These are phyloP conservation scores for Eupeodes luniger DNA, from an alignment of 2,888 invertebrate genomes.

Conservation along the genomic window DNA sequence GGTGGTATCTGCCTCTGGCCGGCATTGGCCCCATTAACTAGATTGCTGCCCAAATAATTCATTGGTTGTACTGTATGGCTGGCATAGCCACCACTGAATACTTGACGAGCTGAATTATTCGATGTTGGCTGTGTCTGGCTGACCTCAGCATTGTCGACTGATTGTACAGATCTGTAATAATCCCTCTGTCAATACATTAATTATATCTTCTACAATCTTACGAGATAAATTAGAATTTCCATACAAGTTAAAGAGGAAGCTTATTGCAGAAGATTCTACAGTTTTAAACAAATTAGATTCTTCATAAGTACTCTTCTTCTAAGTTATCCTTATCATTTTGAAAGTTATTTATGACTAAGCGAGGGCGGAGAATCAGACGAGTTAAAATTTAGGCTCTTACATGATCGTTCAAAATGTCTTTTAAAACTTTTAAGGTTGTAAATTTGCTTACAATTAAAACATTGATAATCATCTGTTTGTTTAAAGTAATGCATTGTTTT, in stretches of 20 bases:
- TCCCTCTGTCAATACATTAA: constrained; percentile 15
- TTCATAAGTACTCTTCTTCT: background rate
- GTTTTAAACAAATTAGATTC: constrained; percentile 16
- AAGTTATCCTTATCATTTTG: background rate
- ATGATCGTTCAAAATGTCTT: constrained; percentile 15
- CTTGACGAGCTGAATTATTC: background rate
- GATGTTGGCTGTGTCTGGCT: too few species aligned
- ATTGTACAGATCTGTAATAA: background rate
- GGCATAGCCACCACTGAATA: background rate
- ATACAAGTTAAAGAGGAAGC: constrained; percentile 28
- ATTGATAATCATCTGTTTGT: too few species aligned
- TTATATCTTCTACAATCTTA: constrained; percentile 25
- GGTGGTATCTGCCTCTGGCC: background rate
- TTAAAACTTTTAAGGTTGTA: too few species aligned
- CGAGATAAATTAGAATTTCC: constrained; percentile 26
- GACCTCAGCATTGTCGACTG: too few species aligned
- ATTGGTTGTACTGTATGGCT: background rate
- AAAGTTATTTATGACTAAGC: background rate
- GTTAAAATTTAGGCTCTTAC: background rate
- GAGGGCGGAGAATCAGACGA: background rate
- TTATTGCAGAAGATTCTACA: constrained; percentile 11
- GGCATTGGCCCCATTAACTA: background rate
- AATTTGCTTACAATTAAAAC: too few species aligned
- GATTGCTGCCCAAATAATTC: background rate
- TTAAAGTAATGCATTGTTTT: too few species aligned